Evolutionary conservation across 2,113 vertebrate species (phyloP), one percentile per base, ranked within the genome.

Genomic region (Australoheros scitulus): DNA sequence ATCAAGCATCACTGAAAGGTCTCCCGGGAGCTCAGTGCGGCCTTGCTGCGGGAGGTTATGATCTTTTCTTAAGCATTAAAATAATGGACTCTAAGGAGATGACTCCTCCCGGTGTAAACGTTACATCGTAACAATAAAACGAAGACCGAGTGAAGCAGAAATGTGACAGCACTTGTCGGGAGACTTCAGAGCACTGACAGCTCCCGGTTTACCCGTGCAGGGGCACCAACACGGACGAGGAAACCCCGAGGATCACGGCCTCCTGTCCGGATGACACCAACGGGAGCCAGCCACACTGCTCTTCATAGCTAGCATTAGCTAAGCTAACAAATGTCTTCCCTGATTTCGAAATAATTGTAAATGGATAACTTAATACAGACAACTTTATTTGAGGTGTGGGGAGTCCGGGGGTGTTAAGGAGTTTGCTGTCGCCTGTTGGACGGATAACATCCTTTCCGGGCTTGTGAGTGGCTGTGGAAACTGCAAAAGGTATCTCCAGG

Each of bases 201-300:
- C 86, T 88, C 85, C 60, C 43, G 76, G 82, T 61, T 84, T 70
- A 58, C 84, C 88, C 86, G 84, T 84, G 82, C 76, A 64, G 76
- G 79, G 89, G 86, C 84, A 65, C 57, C 84, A 13, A 82, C 78
- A 75, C 83, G 75, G 80, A 79, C 79, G 36, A 92, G 94, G 91
- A 95, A 94, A 95, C 86, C 87, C 94, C 93, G 93, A 92, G 93
- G 95, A 95, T 94, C 90, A 81, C 87, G 93, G 94, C 92, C 94
- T 94, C 59, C 84, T 82, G 87, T 91, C 89, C 91, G 91, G 85
- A 93, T 94, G 93, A 93, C 91, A 90, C 92, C 84, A 47, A 80
- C 76, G 58, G 41, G 77, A 86, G 78, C 70, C 84, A 82, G 84
- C 70, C 38, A 18, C 79, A 80, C 82, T 36, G 63, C 77, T 83